Evolutionary conservation across 2,113 vertebrate species (phyloP).

Genomic region (Xenopus laevis): DNA sequence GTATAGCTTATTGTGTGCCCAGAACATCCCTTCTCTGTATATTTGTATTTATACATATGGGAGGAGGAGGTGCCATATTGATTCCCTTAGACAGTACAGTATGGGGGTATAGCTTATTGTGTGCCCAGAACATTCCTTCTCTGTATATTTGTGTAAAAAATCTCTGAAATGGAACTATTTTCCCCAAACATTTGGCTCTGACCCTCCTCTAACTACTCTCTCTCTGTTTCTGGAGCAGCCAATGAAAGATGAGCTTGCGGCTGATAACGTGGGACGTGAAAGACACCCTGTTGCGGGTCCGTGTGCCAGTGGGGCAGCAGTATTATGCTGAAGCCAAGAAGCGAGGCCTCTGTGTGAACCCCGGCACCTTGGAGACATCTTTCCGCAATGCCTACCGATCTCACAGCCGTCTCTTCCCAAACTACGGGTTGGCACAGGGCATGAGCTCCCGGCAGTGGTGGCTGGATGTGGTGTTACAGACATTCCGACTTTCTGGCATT

Average conservation of each 20-base stretch:
- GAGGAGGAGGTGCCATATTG: no score
- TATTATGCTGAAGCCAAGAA: slow-evolving; percentile 73
- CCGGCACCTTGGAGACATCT: slow-evolving; percentile 57
- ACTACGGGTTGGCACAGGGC: slow-evolving; percentile 76
- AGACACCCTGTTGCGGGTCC: slow-evolving; percentile 83
- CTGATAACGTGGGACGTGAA: slow-evolving; percentile 90
- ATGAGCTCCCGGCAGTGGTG: slow-evolving; percentile 82
- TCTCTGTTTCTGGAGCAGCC: no score
- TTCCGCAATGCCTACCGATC: slow-evolving; percentile 65
- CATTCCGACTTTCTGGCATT: slow-evolving; percentile 72
- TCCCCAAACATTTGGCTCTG: no score
- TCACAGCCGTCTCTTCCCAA: slow-evolving; percentile 71
- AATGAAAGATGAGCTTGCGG: slow-evolving; percentile 51
- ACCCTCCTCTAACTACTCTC: no score
- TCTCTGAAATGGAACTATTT: no score
- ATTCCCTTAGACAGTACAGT: no score
- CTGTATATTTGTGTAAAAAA: not conserved
- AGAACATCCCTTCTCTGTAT: no score
- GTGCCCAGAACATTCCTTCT: no score
- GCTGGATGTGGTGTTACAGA: slow-evolving; percentile 68
- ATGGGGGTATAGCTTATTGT: no score
- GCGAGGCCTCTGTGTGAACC: slow-evolving; percentile 65
- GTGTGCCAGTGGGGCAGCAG: slow-evolving; percentile 71
- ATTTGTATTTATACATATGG: no score
- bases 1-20: no score